Conservation (phyloP, 2,797 vertebrate species). For the Monodelphis domestica region DNA sequence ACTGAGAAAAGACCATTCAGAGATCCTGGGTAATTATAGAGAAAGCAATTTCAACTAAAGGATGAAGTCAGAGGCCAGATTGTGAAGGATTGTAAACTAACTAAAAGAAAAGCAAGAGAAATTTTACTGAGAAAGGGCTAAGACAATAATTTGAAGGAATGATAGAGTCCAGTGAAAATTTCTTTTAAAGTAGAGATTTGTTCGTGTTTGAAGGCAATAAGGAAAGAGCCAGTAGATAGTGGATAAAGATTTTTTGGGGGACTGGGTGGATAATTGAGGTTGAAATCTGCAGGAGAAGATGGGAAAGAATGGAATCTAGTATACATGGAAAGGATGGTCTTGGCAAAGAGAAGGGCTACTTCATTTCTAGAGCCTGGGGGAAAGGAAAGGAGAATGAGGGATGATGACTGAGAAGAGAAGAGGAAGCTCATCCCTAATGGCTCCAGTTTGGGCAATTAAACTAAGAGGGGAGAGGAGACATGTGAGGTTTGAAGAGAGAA, state of each 20-base stretch:
- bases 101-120: neutral
- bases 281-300: neutral
- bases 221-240: neutral
- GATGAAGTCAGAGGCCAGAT: neutral
- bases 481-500: neutral
- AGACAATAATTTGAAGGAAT: neutral
- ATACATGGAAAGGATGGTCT: no score
- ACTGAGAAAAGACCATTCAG: neutral
- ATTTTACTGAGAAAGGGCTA: neutral
- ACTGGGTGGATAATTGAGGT: neutral
- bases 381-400: neutral
- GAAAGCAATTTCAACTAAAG: neutral
- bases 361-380: neutral
- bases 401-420: no score
- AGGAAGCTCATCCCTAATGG: no score
- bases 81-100: neutral
- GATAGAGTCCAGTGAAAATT: neutral
- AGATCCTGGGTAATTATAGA: neutral
- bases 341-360: neutral
- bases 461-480: no score
- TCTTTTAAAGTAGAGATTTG: neutral
- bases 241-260: neutral
- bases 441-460: no score
- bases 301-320: neutral
- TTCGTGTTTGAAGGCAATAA: neutral